Base-by-base conservation (phyloP, 1,140 invertebrate genomes). In the Elysia chlorotica region DNA sequence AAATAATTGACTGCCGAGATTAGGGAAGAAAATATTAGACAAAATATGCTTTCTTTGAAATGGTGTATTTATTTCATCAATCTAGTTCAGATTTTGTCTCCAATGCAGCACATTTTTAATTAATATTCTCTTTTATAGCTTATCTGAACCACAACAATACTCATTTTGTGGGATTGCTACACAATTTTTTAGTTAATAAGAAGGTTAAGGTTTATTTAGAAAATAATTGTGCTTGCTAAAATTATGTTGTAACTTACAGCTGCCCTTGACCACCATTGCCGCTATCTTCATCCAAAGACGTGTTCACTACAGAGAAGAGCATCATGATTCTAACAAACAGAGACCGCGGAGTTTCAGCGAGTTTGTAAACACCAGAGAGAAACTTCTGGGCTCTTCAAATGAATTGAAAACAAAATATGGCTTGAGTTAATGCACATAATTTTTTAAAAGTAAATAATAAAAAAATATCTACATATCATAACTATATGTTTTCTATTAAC, bases 271-370 rank as follows among this genome's bases (percentile, higher is more conserved):
- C 75, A 66, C 80, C 73, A 73, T 78, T 78, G 19, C 76, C 80
- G 71, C 74, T 80, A 23, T 89, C 86, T 38, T 87, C 86, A 66
- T 89, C 88, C 21, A 87, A 81, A 57, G 85, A 83, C 5, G 87
- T 87, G 56, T 85, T 83, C 25, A 87, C 84, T 17, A 89, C 79
- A 6, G 85, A 87, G 76, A 87, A 88, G 21, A 90, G 78, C 78
- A 89, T 86, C 59, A 89, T 75, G 5, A 87, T 78, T 54, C 89
- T 62, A 2, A 88, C 75, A 79, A 90, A 89, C 3, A 89, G 79
- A 21, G 76, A 70, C 35, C 87, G 78, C 25, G 83, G 78, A 4
- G 79, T 76, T 23, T 79, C 79, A 2, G 66, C 59, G 33, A 90
- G 70, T 73, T 83, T 81, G 74, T 87, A 89, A 66, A 88, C 86